Percentiles rank a stretch among this genome's conserved stretches.
These are phyloP conservation scores for Strigamia maritima DNA, from an alignment of 2,888 invertebrate genomes.

Conservation along the genomic window DNA sequence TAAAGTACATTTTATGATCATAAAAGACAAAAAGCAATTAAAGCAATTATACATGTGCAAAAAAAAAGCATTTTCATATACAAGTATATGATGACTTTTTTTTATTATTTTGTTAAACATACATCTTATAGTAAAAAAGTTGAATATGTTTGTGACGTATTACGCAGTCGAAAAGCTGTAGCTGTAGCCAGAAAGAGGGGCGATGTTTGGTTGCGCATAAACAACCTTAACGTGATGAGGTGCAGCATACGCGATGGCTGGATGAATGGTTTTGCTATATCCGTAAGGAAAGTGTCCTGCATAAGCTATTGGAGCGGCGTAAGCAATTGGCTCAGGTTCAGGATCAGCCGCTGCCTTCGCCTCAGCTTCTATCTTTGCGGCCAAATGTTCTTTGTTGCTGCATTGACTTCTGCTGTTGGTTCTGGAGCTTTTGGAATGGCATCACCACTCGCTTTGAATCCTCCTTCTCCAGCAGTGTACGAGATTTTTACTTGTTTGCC, in stretches of 20 bases:
- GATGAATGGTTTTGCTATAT: too few relatives aligned
- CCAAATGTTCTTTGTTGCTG: constrained; percentile 22
- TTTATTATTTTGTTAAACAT: neutral
- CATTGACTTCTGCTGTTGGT: constrained; percentile 26
- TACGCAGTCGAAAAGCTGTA: neutral
- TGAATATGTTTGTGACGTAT: neutral
- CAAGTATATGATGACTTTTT: neutral
- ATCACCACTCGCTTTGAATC: constrained; percentile 41
- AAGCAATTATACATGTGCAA: too few relatives aligned
- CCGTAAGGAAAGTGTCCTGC: neutral
- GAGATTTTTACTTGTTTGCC: constrained; percentile 62
- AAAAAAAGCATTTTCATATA: too few relatives aligned
- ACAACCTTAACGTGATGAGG: constrained; percentile 15
- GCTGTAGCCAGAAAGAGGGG: neutral
- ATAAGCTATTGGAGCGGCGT: neutral
- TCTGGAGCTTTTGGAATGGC: constrained; percentile 41
- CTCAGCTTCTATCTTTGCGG: constrained; percentile 1
- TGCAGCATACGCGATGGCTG: neutral
- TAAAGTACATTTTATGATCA: too few relatives aligned
- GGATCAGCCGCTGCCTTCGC: constrained; percentile 29
- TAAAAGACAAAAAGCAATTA: too few relatives aligned
- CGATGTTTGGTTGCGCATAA: neutral
- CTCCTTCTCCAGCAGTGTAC: constrained; percentile 60
- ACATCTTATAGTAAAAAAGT: neutral
- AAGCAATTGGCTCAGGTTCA: neutral